Conservation (phyloP, 2,797 vertebrate species). For the Darevskia nairensis region DNA sequence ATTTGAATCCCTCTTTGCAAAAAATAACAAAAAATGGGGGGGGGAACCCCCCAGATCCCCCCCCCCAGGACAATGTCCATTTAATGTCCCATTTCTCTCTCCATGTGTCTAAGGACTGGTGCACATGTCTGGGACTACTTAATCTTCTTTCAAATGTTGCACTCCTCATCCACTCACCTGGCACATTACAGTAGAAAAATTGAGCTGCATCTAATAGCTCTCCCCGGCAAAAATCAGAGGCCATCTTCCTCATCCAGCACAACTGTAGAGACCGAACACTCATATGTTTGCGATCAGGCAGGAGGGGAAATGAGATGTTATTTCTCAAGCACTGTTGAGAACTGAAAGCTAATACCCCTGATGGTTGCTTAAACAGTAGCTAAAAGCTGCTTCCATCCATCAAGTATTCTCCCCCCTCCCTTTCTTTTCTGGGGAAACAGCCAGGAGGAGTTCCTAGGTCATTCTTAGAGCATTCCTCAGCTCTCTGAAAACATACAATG, state of each 20-base stretch:
- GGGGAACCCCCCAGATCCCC: not conserved
- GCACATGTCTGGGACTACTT: not conserved
- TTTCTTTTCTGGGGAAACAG: not conserved
- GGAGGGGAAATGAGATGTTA: constrained; percentile 7
- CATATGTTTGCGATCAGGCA: not conserved
- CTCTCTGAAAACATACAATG: not conserved
- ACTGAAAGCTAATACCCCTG: not conserved
- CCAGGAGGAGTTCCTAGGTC: not conserved
- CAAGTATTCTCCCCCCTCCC: too few species aligned
- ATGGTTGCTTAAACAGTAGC: not conserved
- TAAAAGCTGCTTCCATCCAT: not conserved
- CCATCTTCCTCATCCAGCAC: not conserved
- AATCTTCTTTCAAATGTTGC: not conserved
- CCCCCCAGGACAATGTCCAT: not conserved
- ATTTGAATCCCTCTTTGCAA: not conserved
- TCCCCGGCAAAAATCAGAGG: not conserved
- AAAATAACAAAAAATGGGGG: not conserved
- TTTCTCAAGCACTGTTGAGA: not conserved
- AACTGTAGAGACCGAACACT: not conserved
- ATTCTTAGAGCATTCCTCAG: too few species aligned
- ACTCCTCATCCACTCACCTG: not conserved
- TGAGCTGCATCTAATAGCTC: too few species aligned
- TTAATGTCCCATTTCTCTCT: not conserved
- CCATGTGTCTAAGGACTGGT: not conserved
- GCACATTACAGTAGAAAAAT: not conserved